Evolutionary conservation across 92 coral and sea anemone genomes (phyloP), one percentile per base, ranked within the genome.

Genomic region (Blastomussa wellsi): DNA sequence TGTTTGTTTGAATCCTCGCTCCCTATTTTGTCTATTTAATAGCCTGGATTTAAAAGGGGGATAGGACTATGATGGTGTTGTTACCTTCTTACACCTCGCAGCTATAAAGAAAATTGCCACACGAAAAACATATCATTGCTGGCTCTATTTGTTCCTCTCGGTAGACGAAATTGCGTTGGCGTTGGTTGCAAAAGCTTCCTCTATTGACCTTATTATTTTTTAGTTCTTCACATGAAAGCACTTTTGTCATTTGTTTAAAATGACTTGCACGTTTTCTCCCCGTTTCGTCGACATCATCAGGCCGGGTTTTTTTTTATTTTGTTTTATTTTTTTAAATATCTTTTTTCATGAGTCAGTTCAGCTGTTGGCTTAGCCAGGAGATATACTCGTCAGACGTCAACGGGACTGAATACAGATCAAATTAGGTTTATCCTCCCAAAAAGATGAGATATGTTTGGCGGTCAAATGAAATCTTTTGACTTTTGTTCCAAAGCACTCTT

Each of bases 161-260:
- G 74, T 0, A 6, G 49, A 41, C 26, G 26, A 51, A 51, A 37
- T 35, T 49, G 79, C 86, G 78, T 71, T 24, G 86, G 86, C 86
- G 86, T 82, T 81, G 11, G 44, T 79, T 33, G 68, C 44, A 14
- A 36, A 38, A 51, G 39, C 72, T 7, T 59, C 29, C 48, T 79
- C 35, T 70, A 38, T 71, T 82, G 77, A 81, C 33, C 69, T 51
- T 81, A 57, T 80, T 41, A 74, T 68, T 81, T 82, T 28, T 36
- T 1, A 71, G 38, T 13, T 70, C 49, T 82, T 49, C 80, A 28
- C 16, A 35, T 33, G 24, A 55, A 57, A 71, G 26, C 44, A 36
- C 12, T 39, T 33, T 49, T 82, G 17, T 53, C 52, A 71, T 1
- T 70, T 52, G 42, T 41, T 72, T 28, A 33, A 3, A n/a, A 44